Evolutionary conservation across 2,113 vertebrate genomes (phyloP).

Genomic region (Lepisosteus oculatus): DNA sequence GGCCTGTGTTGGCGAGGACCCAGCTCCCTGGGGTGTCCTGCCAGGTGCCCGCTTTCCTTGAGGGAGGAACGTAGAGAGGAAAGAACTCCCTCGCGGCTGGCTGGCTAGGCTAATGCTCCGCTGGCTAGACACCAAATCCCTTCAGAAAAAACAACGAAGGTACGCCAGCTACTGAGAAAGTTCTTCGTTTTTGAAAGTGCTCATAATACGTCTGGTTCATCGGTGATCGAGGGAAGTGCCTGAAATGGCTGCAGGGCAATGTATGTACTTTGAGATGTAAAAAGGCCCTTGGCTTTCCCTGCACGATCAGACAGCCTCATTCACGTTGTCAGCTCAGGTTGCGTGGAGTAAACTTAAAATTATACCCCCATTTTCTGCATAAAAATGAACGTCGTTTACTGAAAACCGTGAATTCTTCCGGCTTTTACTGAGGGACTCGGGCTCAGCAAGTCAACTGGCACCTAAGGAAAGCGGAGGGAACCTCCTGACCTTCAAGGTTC

Average conservation of each 20-base stretch:
- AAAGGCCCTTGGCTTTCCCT: not conserved
- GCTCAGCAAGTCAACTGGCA: no score
- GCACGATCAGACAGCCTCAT: not conserved
- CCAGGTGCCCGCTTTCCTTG: constrained; percentile 77
- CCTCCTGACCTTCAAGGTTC: no score
- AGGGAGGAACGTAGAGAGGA: constrained; percentile 84
- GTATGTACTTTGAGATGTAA: not conserved
- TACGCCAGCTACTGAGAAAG: constrained; percentile 2
- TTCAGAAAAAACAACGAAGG: constrained; percentile 43
- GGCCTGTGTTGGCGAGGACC: constrained; percentile 68
- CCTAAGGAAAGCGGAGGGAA: no score
- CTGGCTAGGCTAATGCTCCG: constrained; percentile 67
- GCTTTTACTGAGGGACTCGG: no score
- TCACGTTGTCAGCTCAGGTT: constrained; percentile 1
- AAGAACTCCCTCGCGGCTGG: constrained; percentile 77
- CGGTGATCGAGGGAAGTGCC: not conserved
- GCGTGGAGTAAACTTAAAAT: no score
- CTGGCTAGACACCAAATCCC: constrained; percentile 86
- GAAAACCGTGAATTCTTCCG: no score
- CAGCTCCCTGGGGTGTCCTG: constrained; percentile 50
- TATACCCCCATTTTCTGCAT: no score
- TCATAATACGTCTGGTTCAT: not conserved
- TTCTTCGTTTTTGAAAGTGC: not conserved
- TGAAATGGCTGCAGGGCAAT: not conserved
- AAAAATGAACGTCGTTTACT: no score